phyloP scores from a whole-genome alignment of 1,140 invertebrate species.

The Drosophila baimaii region DNA sequence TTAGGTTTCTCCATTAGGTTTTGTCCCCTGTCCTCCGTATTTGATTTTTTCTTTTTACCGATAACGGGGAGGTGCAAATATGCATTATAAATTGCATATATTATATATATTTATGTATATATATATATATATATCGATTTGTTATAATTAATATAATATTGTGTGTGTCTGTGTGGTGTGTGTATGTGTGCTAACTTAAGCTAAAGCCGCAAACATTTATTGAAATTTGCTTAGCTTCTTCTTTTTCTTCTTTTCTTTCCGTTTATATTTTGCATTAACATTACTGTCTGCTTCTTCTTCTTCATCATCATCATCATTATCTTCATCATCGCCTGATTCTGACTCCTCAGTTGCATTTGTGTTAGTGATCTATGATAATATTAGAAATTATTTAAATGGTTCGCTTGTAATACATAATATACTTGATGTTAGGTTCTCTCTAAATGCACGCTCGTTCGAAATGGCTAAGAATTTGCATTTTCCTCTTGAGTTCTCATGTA shows the following conservation, averaged over 20 bases:
- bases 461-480: slow-evolving; percentile 75
- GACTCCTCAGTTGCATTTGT: slow-evolving; percentile 35
- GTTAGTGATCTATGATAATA: slow-evolving; percentile 37
- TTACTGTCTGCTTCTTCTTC: slow-evolving; percentile 16
- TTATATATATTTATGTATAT: slow-evolving; percentile 29
- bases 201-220: slow-evolving; percentile 53
- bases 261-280: slow-evolving; percentile 14
- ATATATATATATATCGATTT: slow-evolving; percentile 22
- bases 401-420: slow-evolving; percentile 41
- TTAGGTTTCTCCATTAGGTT: slow-evolving; percentile 50
- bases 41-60: slow-evolving; percentile 31
- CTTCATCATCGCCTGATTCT: slow-evolving; percentile 18
- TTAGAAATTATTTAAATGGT: slow-evolving; percentile 44
- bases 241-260: neutral
- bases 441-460: slow-evolving; percentile 78
- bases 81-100: slow-evolving; percentile 52
- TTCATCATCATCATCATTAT: neutral
- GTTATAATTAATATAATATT: slow-evolving; percentile 58
- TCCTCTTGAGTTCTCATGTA: slow-evolving; percentile 26
- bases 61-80: slow-evolving; percentile 36
- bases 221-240: slow-evolving; percentile 43
- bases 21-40: slow-evolving; percentile 7
- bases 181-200: slow-evolving; percentile 34
- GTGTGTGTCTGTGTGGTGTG: slow-evolving; percentile 26
- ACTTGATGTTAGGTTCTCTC: slow-evolving; percentile 47